phyloP scores from a whole-genome alignment of 2,888 invertebrate species.

The Listrodromus nycthemerus region DNA sequence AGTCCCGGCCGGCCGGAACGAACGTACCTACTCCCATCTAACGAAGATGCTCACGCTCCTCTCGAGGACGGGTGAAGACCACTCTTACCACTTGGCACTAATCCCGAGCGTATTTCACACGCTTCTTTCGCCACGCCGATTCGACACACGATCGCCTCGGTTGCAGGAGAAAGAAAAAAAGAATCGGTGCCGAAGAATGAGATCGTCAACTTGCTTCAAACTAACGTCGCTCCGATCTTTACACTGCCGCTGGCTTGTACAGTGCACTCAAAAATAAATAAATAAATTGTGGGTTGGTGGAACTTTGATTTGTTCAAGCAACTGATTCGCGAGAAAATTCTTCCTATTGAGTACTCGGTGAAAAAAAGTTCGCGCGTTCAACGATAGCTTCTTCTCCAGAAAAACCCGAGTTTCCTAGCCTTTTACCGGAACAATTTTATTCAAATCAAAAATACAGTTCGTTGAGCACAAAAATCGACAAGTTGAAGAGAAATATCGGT shows the following conservation, averaged over 20 bases:
- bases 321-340: too few species aligned
- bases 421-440: too few species aligned
- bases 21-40: conserved; percentile 31
- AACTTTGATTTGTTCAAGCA: too few species aligned
- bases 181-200: conserved; percentile 27
- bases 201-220: conserved; percentile 32
- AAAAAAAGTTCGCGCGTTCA: too few species aligned
- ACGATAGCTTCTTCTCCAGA: too few species aligned
- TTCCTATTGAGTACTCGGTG: too few species aligned
- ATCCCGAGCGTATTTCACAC: conserved; percentile 38
- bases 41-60: conserved; percentile 34
- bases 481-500: too few species aligned
- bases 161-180: conserved; percentile 37
- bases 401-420: too few species aligned
- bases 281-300: too few species aligned
- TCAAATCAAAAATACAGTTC: too few species aligned
- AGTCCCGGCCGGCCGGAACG: conserved; percentile 25
- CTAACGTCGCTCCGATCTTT: not conserved
- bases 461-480: too few species aligned
- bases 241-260: not conserved
- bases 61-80: conserved; percentile 61
- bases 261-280: too few species aligned
- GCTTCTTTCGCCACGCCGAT: conserved; percentile 24
- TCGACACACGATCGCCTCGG: conserved; percentile 17
- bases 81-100: conserved; percentile 72